Percentiles rank a stretch among this genome's conserved stretches.
These are phyloP conservation scores for Cottus gobio DNA, from an alignment of 2,113 vertebrate species.

Conservation along the genomic window DNA sequence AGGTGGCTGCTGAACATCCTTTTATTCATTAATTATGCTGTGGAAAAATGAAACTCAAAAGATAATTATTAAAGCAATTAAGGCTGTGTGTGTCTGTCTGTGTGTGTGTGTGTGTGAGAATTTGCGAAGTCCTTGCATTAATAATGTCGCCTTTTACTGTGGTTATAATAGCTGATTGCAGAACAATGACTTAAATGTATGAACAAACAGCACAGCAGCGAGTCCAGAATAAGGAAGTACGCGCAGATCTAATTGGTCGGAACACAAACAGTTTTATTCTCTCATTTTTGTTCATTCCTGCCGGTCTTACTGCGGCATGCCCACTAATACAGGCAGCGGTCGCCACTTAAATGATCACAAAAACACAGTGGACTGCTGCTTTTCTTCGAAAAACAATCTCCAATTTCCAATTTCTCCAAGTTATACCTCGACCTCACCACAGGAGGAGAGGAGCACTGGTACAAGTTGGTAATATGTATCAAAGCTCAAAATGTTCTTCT, in stretches of 20 bases:
- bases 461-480: neutral
- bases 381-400: no score
- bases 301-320: neutral
- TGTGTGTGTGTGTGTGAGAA: slow-evolving; percentile 5
- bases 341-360: neutral
- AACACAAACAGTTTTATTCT: neutral
- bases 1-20: neutral
- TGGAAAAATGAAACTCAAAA: slow-evolving; percentile 12
- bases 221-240: neutral
- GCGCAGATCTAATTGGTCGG: neutral
- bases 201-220: neutral
- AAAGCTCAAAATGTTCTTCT: neutral
- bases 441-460: neutral
- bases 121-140: slow-evolving; percentile 30
- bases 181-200: slow-evolving; percentile 2
- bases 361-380: neutral
- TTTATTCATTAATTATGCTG: slow-evolving; percentile 10
- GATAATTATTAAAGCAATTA: slow-evolving; percentile 49
- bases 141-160: slow-evolving; percentile 39
- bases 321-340: neutral
- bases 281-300: neutral
- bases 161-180: neutral
- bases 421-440: neutral
- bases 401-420: neutral
- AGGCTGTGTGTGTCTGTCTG: slow-evolving; percentile 1